Base-by-base conservation (phyloP, 2,797 vertebrate species). In the Pitangus sulphuratus region DNA sequence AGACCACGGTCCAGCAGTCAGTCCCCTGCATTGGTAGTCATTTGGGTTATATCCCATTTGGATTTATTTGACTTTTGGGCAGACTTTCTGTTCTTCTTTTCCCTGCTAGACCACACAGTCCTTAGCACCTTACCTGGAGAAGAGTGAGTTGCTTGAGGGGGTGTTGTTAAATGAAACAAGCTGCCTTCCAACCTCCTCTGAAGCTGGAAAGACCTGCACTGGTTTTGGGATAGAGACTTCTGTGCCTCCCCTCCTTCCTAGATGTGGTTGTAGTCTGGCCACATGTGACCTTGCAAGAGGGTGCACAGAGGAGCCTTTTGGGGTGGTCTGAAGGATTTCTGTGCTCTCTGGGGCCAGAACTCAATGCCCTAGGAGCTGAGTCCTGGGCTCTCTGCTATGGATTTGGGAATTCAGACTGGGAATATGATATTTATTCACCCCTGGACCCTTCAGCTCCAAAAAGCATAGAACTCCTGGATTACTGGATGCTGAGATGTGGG, bases 51-150 rank as follows among this genome's bases (percentile, higher is more conserved):
- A 42, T 45, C 16, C 16, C 4, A 0, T 70, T 74, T 24, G 22
- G 48, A 31, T 94, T 93, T 78, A 71, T 84, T 45, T 86, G 35
- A 48, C n/a, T 66, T 91, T 66, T 30, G 30, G 60, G 20, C 8
- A 83, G 80, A 39, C 16, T 44, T 94, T 69, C 21, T 76, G 24
- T 35, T 91, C 13, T 44, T 65, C 48, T 65, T 83, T 77, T 80
- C 18, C 18, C 30, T 82, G 8, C 12, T 75, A 68, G 30, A 68
- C 24, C 31, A 75, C 51, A 12, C 17, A 51, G 48, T 48, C 25
- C 15, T 85, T 60, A 77, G 28, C 31, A 44, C 18, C 45, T 64
- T 40, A 53, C 18, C 20, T 44, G 17, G 16, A 20, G 12, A 84
- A 44, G 8, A 76, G 6, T 4, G 8, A 62, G 22, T 62, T 19